These are phyloP conservation scores for Microtus ochrogaster DNA, from an alignment of 2,113 vertebrate species.

Conservation along the genomic window DNA sequence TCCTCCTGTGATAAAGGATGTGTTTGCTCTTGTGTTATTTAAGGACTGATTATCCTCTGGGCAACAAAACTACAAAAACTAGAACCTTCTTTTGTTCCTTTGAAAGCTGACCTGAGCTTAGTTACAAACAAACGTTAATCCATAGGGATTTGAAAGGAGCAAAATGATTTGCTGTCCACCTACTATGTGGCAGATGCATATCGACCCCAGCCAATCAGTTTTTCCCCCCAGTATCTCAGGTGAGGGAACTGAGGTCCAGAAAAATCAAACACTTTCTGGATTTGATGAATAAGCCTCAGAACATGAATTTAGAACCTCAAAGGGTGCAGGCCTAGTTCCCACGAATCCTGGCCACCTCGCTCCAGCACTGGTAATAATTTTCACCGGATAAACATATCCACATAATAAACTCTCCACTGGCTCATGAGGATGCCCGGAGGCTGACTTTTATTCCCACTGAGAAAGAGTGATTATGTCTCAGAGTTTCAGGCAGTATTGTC, in stretches of 20 bases:
- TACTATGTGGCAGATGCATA: too few relatives aligned
- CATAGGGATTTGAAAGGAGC: not conserved
- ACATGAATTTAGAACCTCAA: not conserved
- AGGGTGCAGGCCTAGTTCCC: not conserved
- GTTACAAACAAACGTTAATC: not conserved
- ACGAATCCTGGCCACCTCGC: fast-evolving
- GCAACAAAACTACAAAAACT: conserved; percentile 1
- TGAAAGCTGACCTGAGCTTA: not conserved
- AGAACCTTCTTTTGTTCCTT: not conserved
- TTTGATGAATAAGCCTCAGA: not conserved
- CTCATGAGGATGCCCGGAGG: not conserved
- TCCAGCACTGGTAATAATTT: fast-evolving
- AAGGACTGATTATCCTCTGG: not conserved
- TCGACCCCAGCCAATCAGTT: not conserved
- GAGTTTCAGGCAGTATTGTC: fast-evolving
- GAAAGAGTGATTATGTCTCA: not conserved
- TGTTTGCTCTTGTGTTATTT: not conserved
- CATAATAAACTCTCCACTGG: not conserved
- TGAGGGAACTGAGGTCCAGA: not conserved
- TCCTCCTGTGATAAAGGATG: not conserved
- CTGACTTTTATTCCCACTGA: too few relatives aligned
- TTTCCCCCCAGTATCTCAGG: not conserved
- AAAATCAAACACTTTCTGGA: not conserved
- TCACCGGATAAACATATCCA: fast-evolving
- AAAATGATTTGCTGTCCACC: not conserved